Conservation (phyloP, 2,888 invertebrate species). For the Drosophila borborema region DNA sequence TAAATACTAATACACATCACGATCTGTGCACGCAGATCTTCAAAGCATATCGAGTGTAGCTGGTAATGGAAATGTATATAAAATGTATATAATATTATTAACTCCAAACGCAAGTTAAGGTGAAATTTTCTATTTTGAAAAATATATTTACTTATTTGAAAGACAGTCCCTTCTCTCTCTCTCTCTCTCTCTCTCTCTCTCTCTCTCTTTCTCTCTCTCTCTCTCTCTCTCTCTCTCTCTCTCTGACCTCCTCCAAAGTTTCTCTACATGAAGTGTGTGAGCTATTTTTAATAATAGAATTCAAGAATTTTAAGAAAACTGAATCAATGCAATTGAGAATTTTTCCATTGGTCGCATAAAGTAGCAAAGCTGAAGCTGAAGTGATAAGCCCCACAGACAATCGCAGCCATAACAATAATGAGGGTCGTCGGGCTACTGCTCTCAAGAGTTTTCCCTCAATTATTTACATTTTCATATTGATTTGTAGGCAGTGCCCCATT, state of each 20-base stretch:
- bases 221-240: not conserved
- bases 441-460: slow-evolving; percentile 47
- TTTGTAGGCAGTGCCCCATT: slow-evolving; percentile 42
- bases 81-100: slow-evolving; percentile 21
- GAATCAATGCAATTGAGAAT: slow-evolving; percentile 68
- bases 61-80: not conserved
- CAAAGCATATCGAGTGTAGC: not conserved
- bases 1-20: slow-evolving; percentile 22
- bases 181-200: not conserved
- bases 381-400: slow-evolving; percentile 56
- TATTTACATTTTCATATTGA: slow-evolving; percentile 76
- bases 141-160: slow-evolving; percentile 27
- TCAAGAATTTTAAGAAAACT: slow-evolving; percentile 35
- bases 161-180: slow-evolving; percentile 28
- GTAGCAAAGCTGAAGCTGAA: slow-evolving; percentile 28
- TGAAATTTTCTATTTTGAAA: slow-evolving; percentile 1
- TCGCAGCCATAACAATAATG: slow-evolving; percentile 56
- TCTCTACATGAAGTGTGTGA: slow-evolving; percentile 39
- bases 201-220: no score
- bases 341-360: slow-evolving; percentile 54
- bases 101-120: slow-evolving; percentile 8
- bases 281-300: slow-evolving; percentile 51
- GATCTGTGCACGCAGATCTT: slow-evolving; percentile 47
- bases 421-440: slow-evolving; percentile 57
- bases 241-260: slow-evolving; percentile 3